Conservation (phyloP, 2,113 vertebrate genomes). For the Leptocoma aspasia region DNA sequence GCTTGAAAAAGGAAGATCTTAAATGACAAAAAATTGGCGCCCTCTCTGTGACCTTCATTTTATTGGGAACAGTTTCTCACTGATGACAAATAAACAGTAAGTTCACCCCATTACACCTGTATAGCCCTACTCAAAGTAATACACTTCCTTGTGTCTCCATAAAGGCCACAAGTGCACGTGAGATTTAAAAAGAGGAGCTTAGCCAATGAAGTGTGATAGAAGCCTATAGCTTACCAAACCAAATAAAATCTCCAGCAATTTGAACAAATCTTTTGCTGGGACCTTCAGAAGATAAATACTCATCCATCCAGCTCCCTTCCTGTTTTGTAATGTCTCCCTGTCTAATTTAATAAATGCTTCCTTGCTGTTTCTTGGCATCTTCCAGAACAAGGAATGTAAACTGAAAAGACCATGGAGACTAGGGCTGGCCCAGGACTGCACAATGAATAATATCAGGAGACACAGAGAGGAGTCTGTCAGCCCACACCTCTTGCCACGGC, state of each 20-base stretch:
- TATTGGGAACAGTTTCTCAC: background rate
- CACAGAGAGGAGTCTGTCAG: conserved; percentile 46
- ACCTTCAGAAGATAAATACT: conserved; percentile 73
- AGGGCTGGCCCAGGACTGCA: conserved; percentile 44
- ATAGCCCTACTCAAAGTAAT: background rate
- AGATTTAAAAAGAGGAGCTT: background rate
- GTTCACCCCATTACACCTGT: background rate
- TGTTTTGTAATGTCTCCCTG: conserved; percentile 77
- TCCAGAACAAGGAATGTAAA: conserved; percentile 79
- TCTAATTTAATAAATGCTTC: conserved; percentile 75
- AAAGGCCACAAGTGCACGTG: background rate
- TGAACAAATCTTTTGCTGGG: conserved; percentile 27
- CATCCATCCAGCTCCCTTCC: conserved; percentile 68
- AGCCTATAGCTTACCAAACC: conserved; percentile 7
- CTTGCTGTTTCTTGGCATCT: conserved; percentile 75
- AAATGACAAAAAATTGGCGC: background rate
- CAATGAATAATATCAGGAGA: conserved; percentile 71
- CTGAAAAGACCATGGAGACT: conserved; percentile 71
- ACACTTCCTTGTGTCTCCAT: background rate
- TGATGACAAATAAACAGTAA: background rate
- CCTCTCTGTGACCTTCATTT: background rate
- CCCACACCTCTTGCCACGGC: background rate
- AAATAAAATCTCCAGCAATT: background rate
- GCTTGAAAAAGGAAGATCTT: background rate
- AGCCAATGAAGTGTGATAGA: background rate